Percentiles rank a stretch among this genome's conserved stretches.
Evolutionary conservation across 2,888 invertebrate genomes (phyloP).

Genomic region (Troilus luridus): DNA sequence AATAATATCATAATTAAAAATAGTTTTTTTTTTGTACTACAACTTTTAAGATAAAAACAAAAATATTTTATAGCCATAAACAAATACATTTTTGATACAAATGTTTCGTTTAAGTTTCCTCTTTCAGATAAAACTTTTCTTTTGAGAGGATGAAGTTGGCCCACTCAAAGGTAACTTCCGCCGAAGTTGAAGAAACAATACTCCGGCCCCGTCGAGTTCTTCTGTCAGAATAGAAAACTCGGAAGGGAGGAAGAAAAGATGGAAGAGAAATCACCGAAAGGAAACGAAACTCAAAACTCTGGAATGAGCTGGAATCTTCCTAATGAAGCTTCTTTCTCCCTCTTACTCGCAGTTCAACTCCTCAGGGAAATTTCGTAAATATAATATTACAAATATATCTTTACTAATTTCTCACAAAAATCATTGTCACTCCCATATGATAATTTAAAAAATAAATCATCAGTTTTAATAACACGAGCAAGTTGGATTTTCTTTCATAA

Average conservation of each 20-base stretch:
- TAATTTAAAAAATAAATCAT: too few relatives aligned
- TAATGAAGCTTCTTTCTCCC: background rate
- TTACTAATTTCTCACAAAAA: too few relatives aligned
- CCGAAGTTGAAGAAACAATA: constrained; percentile 34
- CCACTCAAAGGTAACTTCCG: constrained; percentile 21
- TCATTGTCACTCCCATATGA: too few relatives aligned
- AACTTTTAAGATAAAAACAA: background rate
- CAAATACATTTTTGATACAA: constrained; percentile 22
- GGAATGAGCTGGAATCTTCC: background rate
- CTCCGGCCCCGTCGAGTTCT: background rate
- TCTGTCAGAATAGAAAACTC: constrained; percentile 20
- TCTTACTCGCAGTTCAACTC: background rate
- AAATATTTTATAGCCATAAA: background rate
- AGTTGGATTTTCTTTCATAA: too few relatives aligned
- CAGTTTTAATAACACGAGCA: too few relatives aligned
- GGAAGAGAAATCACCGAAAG: background rate
- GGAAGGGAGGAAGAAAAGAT: background rate
- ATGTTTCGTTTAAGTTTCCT: background rate
- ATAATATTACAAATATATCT: too few relatives aligned
- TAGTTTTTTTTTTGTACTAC: too few relatives aligned
- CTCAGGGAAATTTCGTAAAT: background rate
- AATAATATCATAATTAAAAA: too few relatives aligned
- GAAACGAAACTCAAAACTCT: background rate
- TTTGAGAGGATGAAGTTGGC: background rate
- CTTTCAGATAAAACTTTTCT: constrained; percentile 33